Conservation (phyloP, 2,888 invertebrate species). For the Mermis nigrescens region DNA sequence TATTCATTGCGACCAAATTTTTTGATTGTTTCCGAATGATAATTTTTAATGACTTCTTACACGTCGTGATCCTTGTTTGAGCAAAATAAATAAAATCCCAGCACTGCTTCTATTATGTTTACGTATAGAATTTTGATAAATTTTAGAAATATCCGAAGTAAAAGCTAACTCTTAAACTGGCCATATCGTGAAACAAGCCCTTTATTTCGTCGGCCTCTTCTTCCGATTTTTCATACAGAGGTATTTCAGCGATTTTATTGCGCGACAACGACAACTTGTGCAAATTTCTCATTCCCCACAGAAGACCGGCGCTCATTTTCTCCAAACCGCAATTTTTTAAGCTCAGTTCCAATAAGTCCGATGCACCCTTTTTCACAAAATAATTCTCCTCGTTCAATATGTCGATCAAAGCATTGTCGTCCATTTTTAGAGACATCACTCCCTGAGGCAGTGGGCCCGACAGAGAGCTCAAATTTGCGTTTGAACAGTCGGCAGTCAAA, state of each 20-base stretch:
- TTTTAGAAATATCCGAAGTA: too few species aligned
- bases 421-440: neutral
- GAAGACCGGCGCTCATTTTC: neutral
- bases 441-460: neutral
- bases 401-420: neutral
- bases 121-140: too few species aligned
- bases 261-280: slow-evolving; percentile 5
- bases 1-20: too few species aligned
- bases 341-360: neutral
- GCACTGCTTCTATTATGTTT: too few species aligned
- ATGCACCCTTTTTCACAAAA: neutral
- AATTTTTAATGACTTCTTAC: too few species aligned
- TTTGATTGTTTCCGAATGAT: too few species aligned
- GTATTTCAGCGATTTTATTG: slow-evolving; percentile 7
- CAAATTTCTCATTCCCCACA: slow-evolving; percentile 5
- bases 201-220: neutral
- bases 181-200: slow-evolving; percentile 10
- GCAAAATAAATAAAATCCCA: too few species aligned
- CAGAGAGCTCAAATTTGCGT: neutral
- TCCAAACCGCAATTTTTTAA: neutral
- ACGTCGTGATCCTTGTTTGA: too few species aligned
- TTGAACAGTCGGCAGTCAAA: neutral
- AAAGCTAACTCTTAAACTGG: neutral
- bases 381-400: neutral
- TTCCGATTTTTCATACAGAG: neutral